These are phyloP conservation scores for Brachypteracias leptosomus DNA, from an alignment of 2,113 vertebrate species.

Conservation along the genomic window DNA sequence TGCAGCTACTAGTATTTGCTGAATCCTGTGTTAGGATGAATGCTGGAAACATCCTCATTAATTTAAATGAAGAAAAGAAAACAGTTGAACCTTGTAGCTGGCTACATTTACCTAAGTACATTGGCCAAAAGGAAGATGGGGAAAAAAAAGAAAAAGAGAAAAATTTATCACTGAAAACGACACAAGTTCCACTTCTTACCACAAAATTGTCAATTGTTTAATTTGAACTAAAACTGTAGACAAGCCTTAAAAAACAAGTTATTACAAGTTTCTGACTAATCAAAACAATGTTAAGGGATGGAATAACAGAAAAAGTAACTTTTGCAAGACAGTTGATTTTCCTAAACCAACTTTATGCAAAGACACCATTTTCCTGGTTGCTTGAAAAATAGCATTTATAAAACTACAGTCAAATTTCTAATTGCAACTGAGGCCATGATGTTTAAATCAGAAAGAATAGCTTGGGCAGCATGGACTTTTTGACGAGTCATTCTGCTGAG, in stretches of 20 bases:
- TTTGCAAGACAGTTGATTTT: not conserved
- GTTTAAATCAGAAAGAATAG: not conserved
- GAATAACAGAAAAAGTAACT: not conserved
- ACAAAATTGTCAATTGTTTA: not conserved
- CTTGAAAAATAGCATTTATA: not conserved
- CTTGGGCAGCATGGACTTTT: not conserved
- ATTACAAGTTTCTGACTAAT: not conserved
- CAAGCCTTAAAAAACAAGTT: not conserved
- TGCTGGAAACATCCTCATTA: not conserved
- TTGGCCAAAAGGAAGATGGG: not conserved
- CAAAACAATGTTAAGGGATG: not conserved
- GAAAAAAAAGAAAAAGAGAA: not conserved
- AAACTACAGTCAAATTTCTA: not conserved
- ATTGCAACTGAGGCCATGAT: not conserved
- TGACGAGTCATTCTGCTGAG: not conserved
- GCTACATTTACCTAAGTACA: not conserved
- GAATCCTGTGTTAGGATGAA: not conserved
- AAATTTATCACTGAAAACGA: not conserved
- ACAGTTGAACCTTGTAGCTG: not conserved
- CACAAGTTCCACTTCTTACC: not conserved
- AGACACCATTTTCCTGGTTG: not conserved
- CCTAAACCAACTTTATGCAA: not conserved
- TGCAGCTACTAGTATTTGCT: not conserved
- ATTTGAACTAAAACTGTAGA: not conserved
- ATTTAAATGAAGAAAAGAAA: not conserved